Conservation (phyloP, 2,113 vertebrate species). For the Tretioscincus oriximinensis region DNA sequence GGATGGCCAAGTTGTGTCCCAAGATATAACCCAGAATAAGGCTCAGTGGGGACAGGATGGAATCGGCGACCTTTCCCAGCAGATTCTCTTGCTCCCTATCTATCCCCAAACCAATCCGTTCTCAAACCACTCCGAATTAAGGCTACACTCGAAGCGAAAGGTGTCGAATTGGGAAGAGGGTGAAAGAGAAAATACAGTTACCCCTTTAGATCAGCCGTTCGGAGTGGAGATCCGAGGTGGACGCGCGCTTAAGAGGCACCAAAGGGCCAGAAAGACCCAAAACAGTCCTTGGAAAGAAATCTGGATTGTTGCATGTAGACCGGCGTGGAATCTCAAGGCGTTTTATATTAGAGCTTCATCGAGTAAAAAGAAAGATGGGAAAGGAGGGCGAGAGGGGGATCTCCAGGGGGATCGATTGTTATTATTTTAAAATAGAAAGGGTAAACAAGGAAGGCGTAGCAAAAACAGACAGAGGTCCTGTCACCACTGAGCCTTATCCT, state of each 20-base stretch:
- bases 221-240: constrained; percentile 23
- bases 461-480: too few species aligned
- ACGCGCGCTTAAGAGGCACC: constrained; percentile 40
- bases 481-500: background rate
- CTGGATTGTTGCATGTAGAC: background rate
- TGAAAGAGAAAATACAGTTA: constrained; percentile 47
- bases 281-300: background rate
- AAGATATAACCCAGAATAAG: too few species aligned
- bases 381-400: background rate
- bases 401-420: too few species aligned
- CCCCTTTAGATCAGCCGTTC: constrained; percentile 60
- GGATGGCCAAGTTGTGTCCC: too few species aligned
- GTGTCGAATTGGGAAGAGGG: constrained; percentile 42
- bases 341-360: background rate
- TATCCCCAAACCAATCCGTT: background rate
- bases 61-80: too few species aligned
- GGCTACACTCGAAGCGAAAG: constrained; percentile 44
- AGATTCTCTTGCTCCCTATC: background rate
- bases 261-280: background rate
- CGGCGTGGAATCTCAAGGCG: background rate
- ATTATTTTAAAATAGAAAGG: background rate
- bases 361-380: background rate
- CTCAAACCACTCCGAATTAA: constrained; percentile 1
- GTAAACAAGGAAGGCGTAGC: background rate
- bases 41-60: too few species aligned